Base-by-base conservation (phyloP, 2,888 invertebrate species). In the Arctia plantaginis region DNA sequence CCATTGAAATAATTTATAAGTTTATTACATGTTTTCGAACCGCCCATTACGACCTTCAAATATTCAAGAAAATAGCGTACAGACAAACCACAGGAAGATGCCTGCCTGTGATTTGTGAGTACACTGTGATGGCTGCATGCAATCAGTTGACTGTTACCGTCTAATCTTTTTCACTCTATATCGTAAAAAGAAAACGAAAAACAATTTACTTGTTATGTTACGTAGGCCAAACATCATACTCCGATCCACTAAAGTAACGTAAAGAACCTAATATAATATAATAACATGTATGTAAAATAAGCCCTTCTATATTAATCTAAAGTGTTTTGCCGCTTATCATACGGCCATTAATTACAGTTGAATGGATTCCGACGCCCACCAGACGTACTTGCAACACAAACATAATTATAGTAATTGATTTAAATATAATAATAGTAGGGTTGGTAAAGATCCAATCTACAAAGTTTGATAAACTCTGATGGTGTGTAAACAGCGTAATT, bases 321-420 rank as follows among this genome's bases (percentile, higher is more conserved):
- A 94, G 93, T 93, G 93, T 93, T 93, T 93, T 91, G 88, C 93
- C 87, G 89, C 87, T 93, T 94, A 94, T 94, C 94, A 91, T 80
- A 86, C 78, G 81, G 78, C 92, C 91, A 94, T 95, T 95, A 93
- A 95, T 95, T 94, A 93, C 86, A 87, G 85, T 85, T 84, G 89
- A 88, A 87, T 88, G 84, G 84, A 87, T 88, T 84, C 87, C 84
- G 84, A 92, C 94, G 94, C 94, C 93, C 91, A 94, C 94, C 80
- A 83, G 66, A 84, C 82, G 82, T 84, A 86, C 82, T 81, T 76
- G 77, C 73, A 88, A 88, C 86, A 90, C 89, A 91, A 92, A 91
- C 90, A 91, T 93, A 93, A 94, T 94, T 92, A 93, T 86, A 90
- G 92, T 94, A 94, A 95, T 95, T 94, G 95, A 94, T 93, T 94